Conservation (phyloP, 2,888 invertebrate species). For the Eustalomyia histrio region DNA sequence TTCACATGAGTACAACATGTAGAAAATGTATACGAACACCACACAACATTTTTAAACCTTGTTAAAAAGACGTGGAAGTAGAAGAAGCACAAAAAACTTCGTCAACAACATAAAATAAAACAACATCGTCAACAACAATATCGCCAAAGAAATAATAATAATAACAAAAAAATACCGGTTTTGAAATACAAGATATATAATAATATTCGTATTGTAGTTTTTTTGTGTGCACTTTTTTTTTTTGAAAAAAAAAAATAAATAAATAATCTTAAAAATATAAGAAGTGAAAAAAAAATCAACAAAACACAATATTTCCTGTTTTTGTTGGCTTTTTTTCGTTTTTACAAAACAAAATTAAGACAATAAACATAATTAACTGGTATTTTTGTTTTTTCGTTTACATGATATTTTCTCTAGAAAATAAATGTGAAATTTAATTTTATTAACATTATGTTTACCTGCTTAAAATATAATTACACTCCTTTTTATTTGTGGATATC, state of each 20-base stretch:
- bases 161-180: conserved; percentile 51
- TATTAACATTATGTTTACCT: no score
- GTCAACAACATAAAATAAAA: conserved; percentile 30
- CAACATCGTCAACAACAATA: conserved; percentile 19
- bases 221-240: no score
- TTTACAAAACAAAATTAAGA: no score
- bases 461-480: no score
- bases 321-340: conserved; percentile 20
- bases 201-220: conserved; percentile 13
- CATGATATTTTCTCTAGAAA: not conserved
- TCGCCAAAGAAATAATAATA: conserved; percentile 32
- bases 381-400: no score
- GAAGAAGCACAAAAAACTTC: conserved; percentile 15
- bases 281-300: conserved; percentile 11
- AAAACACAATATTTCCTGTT: conserved; percentile 61
- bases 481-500: no score
- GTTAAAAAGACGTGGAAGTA: not conserved
- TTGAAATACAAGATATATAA: conserved; percentile 24
- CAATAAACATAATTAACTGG: no score
- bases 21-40: conserved; percentile 1
- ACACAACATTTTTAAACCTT: conserved; percentile 24
- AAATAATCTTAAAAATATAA: no score
- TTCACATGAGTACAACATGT: not conserved
- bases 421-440: no score
- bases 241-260: conserved; percentile 27